Evolutionary conservation across 2,113 vertebrate genomes (phyloP), one percentile per base, ranked within the genome.

Genomic region (Tragelaphus strepsiceros): DNA sequence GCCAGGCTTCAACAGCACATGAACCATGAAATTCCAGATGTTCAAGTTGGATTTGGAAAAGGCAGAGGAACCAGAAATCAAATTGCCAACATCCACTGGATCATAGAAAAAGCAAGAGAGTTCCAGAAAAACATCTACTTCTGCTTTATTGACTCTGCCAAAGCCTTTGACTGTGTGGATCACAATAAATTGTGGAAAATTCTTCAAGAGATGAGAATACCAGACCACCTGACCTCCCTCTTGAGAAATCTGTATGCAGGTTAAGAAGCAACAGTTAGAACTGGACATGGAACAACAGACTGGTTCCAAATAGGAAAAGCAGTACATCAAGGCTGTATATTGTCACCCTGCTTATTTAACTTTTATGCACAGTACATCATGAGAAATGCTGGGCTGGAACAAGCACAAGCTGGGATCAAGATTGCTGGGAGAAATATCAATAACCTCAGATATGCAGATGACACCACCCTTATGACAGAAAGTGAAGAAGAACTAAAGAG

Each of bases 381-480:
- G 32, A 67, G 16, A n/a, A 67, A 67, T 4, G 0, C 8, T 67
- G 16, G 16, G 8, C 32, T 67, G 32, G 32, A 67, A 1, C 32
- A 67, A 67, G 8, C 62, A n/a, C 62, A 67, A n/a, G 62, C 62
- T 19, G 32, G 62, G n/a, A 67, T n/a, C 32, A 19, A 67, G 62
- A n/a, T n/a, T n/a, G n/a, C 62, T 0, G 0, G 16, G 62, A 67
- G 62, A 67, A 67, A n/a, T 67, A n/a, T 19, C 62, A 67, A 5
- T n/a, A n/a, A n/a, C 16, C 2, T 67, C 32, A 67, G 7, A 67
- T 10, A 67, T 10, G 3, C 16, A 10, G 8, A 67, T 67, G 62
- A n/a, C 32, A n/a, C 32, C 32, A 67, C 64, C 0, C 64, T 67
- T 67, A n/a, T 5, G 0, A 4, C 64, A 67, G 64, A 67, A 67